phyloP scores from a whole-genome alignment of 2,888 invertebrate species.

The Sphaeridia pumilis region DNA sequence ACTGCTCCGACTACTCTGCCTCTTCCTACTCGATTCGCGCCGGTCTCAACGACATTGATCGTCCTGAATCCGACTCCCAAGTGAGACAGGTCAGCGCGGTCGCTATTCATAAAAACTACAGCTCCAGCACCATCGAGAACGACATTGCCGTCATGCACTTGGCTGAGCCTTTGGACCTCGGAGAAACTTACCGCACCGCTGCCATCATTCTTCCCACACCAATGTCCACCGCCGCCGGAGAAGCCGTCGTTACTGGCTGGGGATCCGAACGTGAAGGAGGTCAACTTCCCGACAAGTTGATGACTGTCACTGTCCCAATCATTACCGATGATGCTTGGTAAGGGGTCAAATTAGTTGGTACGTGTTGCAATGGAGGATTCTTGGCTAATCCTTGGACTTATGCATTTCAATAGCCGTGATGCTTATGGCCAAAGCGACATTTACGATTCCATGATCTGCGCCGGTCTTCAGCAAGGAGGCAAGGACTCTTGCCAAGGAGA shows the following conservation, averaged over 20 bases:
- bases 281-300: background rate
- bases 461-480: slow-evolving; percentile 12
- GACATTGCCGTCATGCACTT: slow-evolving; percentile 5
- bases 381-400: background rate
- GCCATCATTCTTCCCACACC: background rate
- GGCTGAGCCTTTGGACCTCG: background rate
- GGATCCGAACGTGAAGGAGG: background rate
- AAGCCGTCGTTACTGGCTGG: background rate
- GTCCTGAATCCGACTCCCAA: background rate
- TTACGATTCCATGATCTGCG: slow-evolving; percentile 16
- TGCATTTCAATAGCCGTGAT: background rate
- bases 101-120: background rate
- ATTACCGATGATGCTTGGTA: background rate
- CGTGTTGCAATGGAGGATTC: background rate
- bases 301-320: slow-evolving; percentile 4
- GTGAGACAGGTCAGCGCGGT: background rate
- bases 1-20: slow-evolving; percentile 4
- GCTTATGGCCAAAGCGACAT: background rate
- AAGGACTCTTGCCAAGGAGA: slow-evolving; percentile 15
- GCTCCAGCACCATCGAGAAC: background rate
- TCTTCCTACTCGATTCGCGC: background rate
- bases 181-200: background rate
- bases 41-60: background rate
- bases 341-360: background rate
- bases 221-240: background rate